Evolutionary conservation across 1,140 invertebrate species (phyloP), one percentile per base, ranked within the genome.

Genomic region (Phymastichus coffea): DNA sequence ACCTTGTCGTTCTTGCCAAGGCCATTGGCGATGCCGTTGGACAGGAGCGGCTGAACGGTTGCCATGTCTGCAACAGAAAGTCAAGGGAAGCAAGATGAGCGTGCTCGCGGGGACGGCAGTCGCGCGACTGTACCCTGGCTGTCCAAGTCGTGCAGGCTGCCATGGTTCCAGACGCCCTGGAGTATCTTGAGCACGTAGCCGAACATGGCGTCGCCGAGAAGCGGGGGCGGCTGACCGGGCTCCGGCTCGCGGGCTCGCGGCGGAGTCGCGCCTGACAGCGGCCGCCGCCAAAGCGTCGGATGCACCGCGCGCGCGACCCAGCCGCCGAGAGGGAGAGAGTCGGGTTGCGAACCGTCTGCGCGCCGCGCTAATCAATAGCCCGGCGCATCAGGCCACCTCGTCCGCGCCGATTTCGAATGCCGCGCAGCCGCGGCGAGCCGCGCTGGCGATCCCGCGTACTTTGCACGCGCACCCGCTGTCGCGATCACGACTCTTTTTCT

Each of bases 21-120:
- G 14, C 69, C 75, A 63, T 77, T 78, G n/a, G 66, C 48, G 14
- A 63, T 33, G 22, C 68, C 73, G 43, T 76, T 73, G 1, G 65
- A 8, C 15, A 72, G 47, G 15, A 63, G 57, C n/a, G 71, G 62
- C 38, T 75, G 70, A 23, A 70, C 51, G n/a, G 66, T 37, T 38
- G 69, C 64, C 76, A 77, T 79, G 17, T 61, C 59, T 61, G 28
- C 3, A 61, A 61, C 12, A 54, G n/a, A 51, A 41, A 25, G n/a
- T n/a, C n/a, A n/a, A 33, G 28, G 12, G 28, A 33, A 12, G 12
- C 12, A 33, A 33, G 28, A 26, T 41, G 55, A 17, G 19, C 30
- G 38, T 30, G 63, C 23, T 22, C 26, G 26, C n/a, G 44, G 17
- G 15, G 1, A 17, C n/a, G 20, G 4, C 1, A 4, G 23, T 25